Conservation (phyloP, 2,888 invertebrate species). For the Temnothorax ravouxi region DNA sequence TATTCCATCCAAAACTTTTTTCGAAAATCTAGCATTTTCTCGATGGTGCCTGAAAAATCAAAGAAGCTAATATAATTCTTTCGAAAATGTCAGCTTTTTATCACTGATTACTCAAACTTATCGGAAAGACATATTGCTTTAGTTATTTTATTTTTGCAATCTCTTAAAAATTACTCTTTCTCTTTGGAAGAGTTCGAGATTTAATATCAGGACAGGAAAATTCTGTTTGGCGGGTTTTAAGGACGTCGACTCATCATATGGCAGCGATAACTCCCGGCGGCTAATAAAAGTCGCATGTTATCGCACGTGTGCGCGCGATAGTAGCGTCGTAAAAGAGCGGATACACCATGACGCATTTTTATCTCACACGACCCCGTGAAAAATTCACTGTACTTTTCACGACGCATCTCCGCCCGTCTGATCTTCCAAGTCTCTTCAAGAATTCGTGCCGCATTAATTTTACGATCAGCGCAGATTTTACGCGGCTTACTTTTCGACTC, state of each 20-base stretch:
- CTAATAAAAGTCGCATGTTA: slow-evolving; percentile 45
- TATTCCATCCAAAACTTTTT: background rate
- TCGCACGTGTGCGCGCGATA: slow-evolving; percentile 36
- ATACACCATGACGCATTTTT: slow-evolving; percentile 24
- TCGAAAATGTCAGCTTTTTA: background rate
- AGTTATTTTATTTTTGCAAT: background rate
- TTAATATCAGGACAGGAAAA: slow-evolving; percentile 36
- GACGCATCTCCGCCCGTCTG: background rate
- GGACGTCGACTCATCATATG: slow-evolving; percentile 21
- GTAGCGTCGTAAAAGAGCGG: slow-evolving; percentile 35
- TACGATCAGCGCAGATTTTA: background rate
- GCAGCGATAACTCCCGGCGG: slow-evolving; percentile 24
- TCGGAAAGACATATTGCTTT: background rate
- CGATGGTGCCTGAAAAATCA: background rate
- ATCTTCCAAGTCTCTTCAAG: background rate
- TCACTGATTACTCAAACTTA: background rate
- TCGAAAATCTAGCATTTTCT: background rate
- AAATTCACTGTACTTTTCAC: slow-evolving; percentile 3
- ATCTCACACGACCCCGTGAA: slow-evolving; percentile 28
- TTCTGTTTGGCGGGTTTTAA: background rate
- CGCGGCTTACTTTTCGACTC: slow-evolving; percentile 12
- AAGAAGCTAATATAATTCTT: background rate
- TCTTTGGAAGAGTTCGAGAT: background rate
- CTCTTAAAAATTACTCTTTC: background rate
- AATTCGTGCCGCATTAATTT: slow-evolving; percentile 29